These are phyloP conservation scores for Rhamphomyia laevipes DNA, from an alignment of 2,888 invertebrate genomes.

Conservation along the genomic window DNA sequence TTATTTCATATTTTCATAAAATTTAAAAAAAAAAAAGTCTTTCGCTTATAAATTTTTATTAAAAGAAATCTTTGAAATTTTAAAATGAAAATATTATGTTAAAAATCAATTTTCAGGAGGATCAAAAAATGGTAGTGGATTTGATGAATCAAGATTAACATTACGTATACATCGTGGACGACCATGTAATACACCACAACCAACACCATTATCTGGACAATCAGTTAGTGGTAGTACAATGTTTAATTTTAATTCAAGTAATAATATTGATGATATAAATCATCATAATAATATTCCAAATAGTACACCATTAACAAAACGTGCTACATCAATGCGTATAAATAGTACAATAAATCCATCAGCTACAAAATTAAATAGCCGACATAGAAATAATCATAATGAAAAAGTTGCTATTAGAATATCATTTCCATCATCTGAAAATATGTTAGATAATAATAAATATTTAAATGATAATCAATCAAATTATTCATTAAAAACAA, in stretches of 20 bases:
- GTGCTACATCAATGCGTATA: conserved; percentile 43
- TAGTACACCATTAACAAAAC: conserved; percentile 36
- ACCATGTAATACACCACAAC: conserved; percentile 42
- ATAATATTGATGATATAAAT: neutral
- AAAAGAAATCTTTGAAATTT: neutral
- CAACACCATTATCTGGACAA: conserved; percentile 45
- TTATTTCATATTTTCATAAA: too few species aligned
- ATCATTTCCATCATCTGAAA: conserved; percentile 69
- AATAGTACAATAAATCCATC: conserved; percentile 30
- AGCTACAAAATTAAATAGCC: conserved; percentile 34
- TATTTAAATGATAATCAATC: neutral
- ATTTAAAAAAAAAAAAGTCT: too few species aligned
- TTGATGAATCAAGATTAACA: conserved; percentile 77
- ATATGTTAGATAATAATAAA: conserved; percentile 34
- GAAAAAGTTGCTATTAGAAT: conserved; percentile 75
- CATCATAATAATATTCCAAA: conserved; percentile 16
- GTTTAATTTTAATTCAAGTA: neutral
- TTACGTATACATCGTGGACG: conserved; percentile 78
- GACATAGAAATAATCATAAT: conserved; percentile 37
- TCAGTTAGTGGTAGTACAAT: conserved; percentile 40
- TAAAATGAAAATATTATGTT: conserved; percentile 12
- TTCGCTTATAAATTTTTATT: too few species aligned
- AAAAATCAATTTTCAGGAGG: conserved; percentile 9
- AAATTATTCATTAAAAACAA: neutral
- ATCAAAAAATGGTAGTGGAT: conserved; percentile 46